Evolutionary conservation across 2,797 vertebrate species (phyloP), one percentile per base, ranked within the genome.

Genomic region (Platalea minor): DNA sequence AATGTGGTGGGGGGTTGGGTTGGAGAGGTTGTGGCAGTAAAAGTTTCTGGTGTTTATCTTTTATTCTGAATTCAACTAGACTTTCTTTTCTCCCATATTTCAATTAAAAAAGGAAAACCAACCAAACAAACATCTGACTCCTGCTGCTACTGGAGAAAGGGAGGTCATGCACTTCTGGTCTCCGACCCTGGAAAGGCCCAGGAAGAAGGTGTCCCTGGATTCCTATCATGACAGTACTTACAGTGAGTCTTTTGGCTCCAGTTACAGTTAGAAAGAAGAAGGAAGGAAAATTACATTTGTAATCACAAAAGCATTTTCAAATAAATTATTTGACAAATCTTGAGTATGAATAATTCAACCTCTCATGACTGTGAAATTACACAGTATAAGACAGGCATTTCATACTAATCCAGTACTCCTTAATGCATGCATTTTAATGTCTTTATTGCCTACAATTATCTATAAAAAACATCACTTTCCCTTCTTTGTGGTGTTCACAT

Each of bases 1-100:
- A 60, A 16, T n/a, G 17, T 11, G 6, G 4, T 43, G 3, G 4
- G 29, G 11, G 12, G 2, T 3, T 63, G 23, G 2, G 1, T 54
- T 77, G 41, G 24, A 70, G 14, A 37, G 4, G 4, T 65, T 86
- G 50, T 17, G 9, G 11, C 21, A 76, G 26, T n/a, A 45, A 51
- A 50, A 1, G 2, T 39, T 91, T 41, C 10, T 68, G 25, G 13
- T 33, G 11, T 85, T 73, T 48, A 8, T 57, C 19, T 91, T 91
- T 57, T 63, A 54, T 48, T 78, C 37, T 82, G 10, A 76, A 72
- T 91, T 75, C 35, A 79, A 6, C 21, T 61, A 76, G 33, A 37
- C 10, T 76, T 84, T 61, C 2, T 56, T 81, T 86, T 68, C 17
- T 69, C 31, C 11, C 5, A 25, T 29, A 31, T 87, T 91, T 93